These are phyloP conservation scores for Callinectes sapidus DNA, from an alignment of 2,888 invertebrate species.

Conservation along the genomic window DNA sequence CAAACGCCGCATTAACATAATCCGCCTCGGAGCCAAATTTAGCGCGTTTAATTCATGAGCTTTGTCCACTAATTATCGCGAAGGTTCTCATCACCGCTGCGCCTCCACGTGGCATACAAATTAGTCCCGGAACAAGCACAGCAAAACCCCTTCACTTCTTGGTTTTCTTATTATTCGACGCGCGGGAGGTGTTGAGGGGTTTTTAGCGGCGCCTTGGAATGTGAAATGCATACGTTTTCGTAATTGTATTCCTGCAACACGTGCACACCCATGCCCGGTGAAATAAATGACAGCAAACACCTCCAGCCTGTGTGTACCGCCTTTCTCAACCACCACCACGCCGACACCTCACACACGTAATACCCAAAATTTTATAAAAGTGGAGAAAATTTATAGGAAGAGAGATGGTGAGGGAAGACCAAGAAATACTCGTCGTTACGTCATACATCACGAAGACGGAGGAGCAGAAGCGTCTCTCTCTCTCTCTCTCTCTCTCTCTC, in stretches of 20 bases:
- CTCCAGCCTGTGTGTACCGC: not conserved
- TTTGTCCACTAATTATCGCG: conserved; percentile 16
- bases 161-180: not conserved
- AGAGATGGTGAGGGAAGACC: not conserved
- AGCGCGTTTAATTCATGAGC: conserved; percentile 12
- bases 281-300: conserved; percentile 26
- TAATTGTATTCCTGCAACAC: not conserved
- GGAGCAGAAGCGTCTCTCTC: not conserved
- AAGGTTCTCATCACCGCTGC: not conserved
- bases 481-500: conserved; percentile 22
- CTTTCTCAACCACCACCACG: not conserved
- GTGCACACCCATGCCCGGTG: conserved; percentile 5
- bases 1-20: conserved; percentile 16
- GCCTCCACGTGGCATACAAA: not conserved
- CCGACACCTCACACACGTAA: not conserved
- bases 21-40: conserved; percentile 4
- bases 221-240: conserved; percentile 1
- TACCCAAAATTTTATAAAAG: not conserved
- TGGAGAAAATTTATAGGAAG: not conserved
- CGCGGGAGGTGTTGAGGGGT: not conserved
- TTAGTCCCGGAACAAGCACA: not conserved
- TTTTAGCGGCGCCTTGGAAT: not conserved
- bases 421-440: not conserved
- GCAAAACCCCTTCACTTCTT: not conserved
- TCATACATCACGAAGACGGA: not conserved